phyloP scores from a whole-genome alignment of 2,797 vertebrate genomes.

The Crypturellus tataupa region DNA sequence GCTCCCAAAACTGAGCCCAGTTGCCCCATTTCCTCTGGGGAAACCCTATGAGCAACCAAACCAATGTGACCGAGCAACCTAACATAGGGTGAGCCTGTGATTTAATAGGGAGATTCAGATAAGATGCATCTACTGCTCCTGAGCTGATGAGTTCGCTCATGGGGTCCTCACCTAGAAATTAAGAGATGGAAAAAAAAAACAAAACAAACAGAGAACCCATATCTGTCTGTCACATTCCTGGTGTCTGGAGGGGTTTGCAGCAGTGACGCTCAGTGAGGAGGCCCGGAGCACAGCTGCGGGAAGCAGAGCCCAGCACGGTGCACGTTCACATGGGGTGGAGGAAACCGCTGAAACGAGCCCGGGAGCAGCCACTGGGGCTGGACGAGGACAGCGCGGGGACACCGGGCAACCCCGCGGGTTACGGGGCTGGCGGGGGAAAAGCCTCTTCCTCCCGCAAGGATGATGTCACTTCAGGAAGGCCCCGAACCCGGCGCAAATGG shows the following conservation, averaged over 20 bases:
- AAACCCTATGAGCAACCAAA: background rate
- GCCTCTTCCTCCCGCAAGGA: background rate
- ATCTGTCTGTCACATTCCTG: fast-evolving
- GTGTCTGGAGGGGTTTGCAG: background rate
- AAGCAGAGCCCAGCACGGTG: background rate
- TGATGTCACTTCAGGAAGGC: background rate
- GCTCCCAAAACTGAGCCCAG: fast-evolving
- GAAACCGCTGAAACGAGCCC: background rate
- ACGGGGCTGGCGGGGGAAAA: background rate
- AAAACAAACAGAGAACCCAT: too few relatives aligned
- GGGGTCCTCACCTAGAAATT: background rate
- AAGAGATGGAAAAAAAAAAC: background rate
- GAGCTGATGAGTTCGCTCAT: background rate
- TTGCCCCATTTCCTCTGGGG: background rate
- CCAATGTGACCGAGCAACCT: fast-evolving
- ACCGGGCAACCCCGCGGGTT: fast-evolving
- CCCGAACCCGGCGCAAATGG: fast-evolving
- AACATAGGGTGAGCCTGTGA: background rate
- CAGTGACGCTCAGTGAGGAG: fast-evolving
- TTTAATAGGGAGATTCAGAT: background rate
- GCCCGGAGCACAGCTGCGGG: background rate
- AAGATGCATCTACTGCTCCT: background rate
- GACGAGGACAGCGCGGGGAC: fast-evolving
- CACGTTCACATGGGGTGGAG: fast-evolving
- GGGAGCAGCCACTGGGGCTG: fast-evolving